Evolutionary conservation across 2,113 vertebrate genomes (phyloP).

Genomic region (Aythya baeri): DNA sequence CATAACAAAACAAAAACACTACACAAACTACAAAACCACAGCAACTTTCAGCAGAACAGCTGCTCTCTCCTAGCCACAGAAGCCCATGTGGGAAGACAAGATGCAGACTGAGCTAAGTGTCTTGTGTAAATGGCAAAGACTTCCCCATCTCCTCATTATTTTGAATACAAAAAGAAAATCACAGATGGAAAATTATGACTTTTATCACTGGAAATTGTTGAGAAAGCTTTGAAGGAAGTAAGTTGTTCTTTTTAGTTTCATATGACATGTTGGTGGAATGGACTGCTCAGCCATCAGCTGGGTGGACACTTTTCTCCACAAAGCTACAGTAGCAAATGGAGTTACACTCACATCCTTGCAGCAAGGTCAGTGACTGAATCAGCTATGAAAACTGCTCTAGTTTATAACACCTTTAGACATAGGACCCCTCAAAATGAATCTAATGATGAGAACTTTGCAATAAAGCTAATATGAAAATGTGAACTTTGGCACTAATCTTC

Average conservation of each 20-base stretch:
- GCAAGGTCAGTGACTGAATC: background rate
- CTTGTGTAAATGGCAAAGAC: background rate
- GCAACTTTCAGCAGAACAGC: background rate
- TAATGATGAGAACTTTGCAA: background rate
- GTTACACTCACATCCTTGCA: background rate
- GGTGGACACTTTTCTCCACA: background rate
- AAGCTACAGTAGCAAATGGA: background rate
- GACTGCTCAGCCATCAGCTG: background rate
- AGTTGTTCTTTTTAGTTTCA: background rate
- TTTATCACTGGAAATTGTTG: background rate
- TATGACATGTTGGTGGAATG: background rate
- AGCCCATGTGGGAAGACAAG: background rate
- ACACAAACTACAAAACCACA: background rate
- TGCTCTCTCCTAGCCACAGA: background rate
- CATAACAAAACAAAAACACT: background rate
- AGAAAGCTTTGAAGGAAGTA: background rate
- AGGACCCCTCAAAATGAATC: background rate
- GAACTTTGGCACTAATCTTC: background rate
- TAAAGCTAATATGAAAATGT: background rate
- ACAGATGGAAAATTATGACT: background rate
- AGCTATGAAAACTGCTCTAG: accelerated
- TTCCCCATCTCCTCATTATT: background rate
- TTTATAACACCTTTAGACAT: background rate
- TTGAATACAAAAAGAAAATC: background rate
- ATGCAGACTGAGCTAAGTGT: background rate